These are phyloP conservation scores for Poeciliopsis prolifica DNA, from an alignment of 2,113 vertebrate species.

Conservation along the genomic window DNA sequence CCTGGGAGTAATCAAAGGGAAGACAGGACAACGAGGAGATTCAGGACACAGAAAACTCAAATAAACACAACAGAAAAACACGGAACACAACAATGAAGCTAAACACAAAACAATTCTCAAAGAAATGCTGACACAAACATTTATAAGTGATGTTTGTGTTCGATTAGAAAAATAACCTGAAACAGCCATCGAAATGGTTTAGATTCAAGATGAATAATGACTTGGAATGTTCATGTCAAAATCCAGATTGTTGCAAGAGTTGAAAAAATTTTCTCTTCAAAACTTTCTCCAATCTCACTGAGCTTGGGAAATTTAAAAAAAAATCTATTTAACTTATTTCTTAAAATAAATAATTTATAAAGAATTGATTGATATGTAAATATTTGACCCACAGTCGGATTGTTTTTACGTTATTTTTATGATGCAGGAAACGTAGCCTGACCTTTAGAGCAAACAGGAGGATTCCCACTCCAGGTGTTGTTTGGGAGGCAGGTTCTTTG, in stretches of 20 bases:
- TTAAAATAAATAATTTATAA: not conserved
- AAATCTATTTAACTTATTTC: too few species aligned
- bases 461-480: slow-evolving; percentile 91
- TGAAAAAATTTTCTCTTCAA: not conserved
- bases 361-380: not conserved
- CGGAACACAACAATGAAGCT: too few species aligned
- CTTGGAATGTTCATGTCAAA: too few species aligned
- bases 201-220: not conserved
- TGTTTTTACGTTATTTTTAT: not conserved
- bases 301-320: not conserved
- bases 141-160: not conserved
- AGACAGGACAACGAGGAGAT: too few species aligned
- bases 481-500: slow-evolving; percentile 88
- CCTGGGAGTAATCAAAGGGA: too few species aligned
- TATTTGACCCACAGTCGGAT: not conserved
- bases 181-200: not conserved
- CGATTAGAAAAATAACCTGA: not conserved
- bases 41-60: too few species aligned
- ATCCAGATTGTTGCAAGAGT: too few species aligned
- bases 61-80: too few species aligned
- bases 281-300: not conserved
- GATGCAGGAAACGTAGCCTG: not conserved
- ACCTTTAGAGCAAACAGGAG: slow-evolving; percentile 94
- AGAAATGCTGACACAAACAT: not conserved
- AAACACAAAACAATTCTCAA: too few species aligned